Evolutionary conservation across 2,113 vertebrate genomes (phyloP), one percentile per base, ranked within the genome.

Genomic region (Apteryx mantelli): DNA sequence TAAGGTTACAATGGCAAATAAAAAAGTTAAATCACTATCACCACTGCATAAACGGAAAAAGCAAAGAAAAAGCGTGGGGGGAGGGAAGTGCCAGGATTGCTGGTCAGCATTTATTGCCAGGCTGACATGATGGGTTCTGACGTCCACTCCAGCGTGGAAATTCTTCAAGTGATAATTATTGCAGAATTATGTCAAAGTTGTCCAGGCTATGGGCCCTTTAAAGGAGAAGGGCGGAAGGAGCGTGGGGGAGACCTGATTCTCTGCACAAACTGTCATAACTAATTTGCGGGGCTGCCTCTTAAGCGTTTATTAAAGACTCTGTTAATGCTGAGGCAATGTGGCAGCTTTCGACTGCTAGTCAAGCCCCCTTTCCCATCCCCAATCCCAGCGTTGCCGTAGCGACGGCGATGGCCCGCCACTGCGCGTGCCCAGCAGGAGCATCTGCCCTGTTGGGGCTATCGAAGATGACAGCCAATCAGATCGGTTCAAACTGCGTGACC

Each of bases 111-210:
- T 98, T 99, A 98, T 98, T 98, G 91, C 97, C 91, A 78, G 91
- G 30, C 80, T 99, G 99, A 99, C 93, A 88, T 98, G 99, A 99
- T 99, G 89, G 95, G 98, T 98, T 98, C 98, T 98, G 99, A 99
- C 98, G 98, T 98, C 98, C 96, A 98, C 98, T 98, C 98, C 96
- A 95, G 98, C 95, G 95, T 97, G 98, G 99, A 99, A 98, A 99
- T 98, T 99, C 99, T 99, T 98, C 84, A 98, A 99, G 99, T 99
- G 99, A 99, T 99, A 99, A 99, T 99, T 99, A 99, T 99, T 98
- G 98, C 97, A 97, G 99, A 99, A 99, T 99, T 98, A 99, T 99
- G 99, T 99, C 99, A 99, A 98, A 99, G 98, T 99, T 98, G 99
- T 99, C 99, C 98, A 98, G 98, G 98, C 98, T 98, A 50, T 95